Evolutionary conservation across 2,797 vertebrate genomes (phyloP).

Genomic region (Manis crassicaudata): DNA sequence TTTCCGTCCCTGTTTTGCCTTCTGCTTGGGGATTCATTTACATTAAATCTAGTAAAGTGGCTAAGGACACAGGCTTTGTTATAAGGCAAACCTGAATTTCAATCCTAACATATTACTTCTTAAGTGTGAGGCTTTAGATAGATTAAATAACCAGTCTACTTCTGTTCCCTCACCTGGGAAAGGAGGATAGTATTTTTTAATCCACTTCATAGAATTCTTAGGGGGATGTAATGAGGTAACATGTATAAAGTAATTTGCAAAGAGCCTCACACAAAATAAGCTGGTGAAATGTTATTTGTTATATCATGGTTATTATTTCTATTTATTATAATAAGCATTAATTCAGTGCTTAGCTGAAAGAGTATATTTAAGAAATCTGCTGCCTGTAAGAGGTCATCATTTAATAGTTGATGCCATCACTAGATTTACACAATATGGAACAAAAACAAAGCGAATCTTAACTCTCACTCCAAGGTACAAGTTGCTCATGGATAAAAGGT

Average conservation of each 20-base stretch:
- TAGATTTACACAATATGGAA: background rate
- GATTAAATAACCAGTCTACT: background rate
- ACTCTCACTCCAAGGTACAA: background rate
- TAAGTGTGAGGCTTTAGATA: background rate
- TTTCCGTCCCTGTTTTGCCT: background rate
- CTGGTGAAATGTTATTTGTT: background rate
- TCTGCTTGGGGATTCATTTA: background rate
- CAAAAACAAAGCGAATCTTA: background rate
- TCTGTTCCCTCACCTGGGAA: constrained; percentile 11
- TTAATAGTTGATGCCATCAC: background rate
- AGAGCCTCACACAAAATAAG: background rate
- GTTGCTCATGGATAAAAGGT: background rate
- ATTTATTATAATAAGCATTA: background rate
- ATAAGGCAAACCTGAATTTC: background rate
- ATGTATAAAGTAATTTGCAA: background rate
- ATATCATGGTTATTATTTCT: background rate
- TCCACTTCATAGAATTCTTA: background rate
- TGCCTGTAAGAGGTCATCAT: background rate
- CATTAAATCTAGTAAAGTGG: background rate
- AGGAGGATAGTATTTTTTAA: background rate
- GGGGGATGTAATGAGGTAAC: background rate
- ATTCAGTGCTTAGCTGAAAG: background rate
- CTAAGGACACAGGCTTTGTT: background rate
- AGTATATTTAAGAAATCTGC: background rate
- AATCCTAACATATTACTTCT: background rate